Conservation (phyloP, 2,797 vertebrate genomes). For the Galago senegalensis region DNA sequence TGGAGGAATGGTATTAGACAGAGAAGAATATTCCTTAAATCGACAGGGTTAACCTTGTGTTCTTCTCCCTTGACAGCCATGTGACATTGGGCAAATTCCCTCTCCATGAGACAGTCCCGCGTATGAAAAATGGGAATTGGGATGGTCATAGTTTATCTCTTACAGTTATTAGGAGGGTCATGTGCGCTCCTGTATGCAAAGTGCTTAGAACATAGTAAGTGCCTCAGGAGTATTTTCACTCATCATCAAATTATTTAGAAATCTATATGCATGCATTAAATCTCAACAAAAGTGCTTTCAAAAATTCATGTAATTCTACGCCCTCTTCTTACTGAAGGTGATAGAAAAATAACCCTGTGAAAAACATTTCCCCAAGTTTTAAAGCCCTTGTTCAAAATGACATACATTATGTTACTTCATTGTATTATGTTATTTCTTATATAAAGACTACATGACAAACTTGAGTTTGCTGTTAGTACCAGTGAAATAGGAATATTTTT, state of each 20-base stretch:
- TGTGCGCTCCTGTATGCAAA: background rate
- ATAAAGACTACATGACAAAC: background rate
- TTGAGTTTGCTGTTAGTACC: slow-evolving; percentile 21
- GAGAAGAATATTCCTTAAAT: background rate
- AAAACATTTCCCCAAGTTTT: background rate
- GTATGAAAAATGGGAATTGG: background rate
- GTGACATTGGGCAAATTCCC: background rate
- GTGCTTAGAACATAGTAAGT: background rate
- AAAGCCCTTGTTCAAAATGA: slow-evolving; percentile 17
- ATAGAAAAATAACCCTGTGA: slow-evolving; percentile 12
- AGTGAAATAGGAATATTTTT: slow-evolving; percentile 25
- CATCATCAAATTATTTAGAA: slow-evolving; percentile 20
- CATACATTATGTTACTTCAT: slow-evolving; percentile 12
- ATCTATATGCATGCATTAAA: background rate
- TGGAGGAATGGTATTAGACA: background rate
- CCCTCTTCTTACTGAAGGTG: background rate
- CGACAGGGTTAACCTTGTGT: background rate
- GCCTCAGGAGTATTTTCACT: background rate
- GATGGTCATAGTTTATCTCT: background rate
- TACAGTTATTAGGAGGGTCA: background rate
- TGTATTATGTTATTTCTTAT: background rate
- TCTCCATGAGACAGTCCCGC: background rate
- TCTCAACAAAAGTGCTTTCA: slow-evolving; percentile 15
- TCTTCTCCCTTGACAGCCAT: background rate
- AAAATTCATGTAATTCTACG: background rate